A percentile compares a stretch with the other conserved stretches of the same genome.
Evolutionary conservation across 1,140 invertebrate species (phyloP).

Genomic region (Drosophila seguyi): DNA sequence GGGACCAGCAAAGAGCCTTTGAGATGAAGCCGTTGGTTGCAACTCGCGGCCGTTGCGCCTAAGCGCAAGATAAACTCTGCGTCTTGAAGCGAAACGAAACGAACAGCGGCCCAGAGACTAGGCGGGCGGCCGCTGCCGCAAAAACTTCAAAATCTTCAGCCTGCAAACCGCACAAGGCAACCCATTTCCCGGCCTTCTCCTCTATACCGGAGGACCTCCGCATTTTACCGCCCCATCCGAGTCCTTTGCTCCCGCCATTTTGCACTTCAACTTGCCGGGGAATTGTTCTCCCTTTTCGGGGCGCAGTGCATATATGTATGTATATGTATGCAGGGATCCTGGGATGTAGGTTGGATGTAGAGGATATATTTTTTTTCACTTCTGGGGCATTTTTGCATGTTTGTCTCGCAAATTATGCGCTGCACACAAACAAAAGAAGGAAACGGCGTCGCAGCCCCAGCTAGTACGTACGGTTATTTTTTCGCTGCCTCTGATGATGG

Average conservation of each 20-base stretch:
- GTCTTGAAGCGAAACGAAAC: conserved; percentile 69
- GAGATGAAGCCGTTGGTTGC: conserved; percentile 62
- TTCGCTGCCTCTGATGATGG: conserved; percentile 53
- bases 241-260: conserved; percentile 62
- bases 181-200: background rate
- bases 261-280: conserved; percentile 70
- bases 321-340: conserved; percentile 25
- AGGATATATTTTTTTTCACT: conserved; percentile 67
- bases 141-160: conserved; percentile 48
- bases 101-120: conserved; percentile 40
- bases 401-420: conserved; percentile 83
- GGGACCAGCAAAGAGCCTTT: conserved; percentile 34
- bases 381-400: conserved; percentile 81
- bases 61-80: conserved; percentile 76
- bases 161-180: conserved; percentile 16
- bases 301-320: conserved; percentile 38
- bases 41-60: conserved; percentile 51
- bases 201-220: conserved; percentile 2
- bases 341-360: conserved; percentile 31
- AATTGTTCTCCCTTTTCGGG: conserved; percentile 59
- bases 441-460: conserved; percentile 51
- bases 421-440: conserved; percentile 79
- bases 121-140: conserved; percentile 28
- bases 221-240: conserved; percentile 14
- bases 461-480: conserved; percentile 52